Conservation (phyloP, 1,140 invertebrate species). For the Cyphomyrmex costatus region DNA sequence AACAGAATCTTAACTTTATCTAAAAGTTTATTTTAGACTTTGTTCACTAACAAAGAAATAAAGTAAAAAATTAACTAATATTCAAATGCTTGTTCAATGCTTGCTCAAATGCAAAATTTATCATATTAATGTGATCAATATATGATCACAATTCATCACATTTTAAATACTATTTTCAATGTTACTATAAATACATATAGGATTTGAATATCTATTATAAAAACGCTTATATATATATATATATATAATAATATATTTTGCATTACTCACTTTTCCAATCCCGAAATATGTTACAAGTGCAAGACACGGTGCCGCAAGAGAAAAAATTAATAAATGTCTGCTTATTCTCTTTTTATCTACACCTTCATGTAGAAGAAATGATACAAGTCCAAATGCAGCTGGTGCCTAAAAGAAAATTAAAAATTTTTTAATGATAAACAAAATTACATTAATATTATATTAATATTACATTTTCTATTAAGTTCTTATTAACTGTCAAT, state of each 20-base stretch:
- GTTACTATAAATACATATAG: background rate
- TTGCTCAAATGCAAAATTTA: background rate
- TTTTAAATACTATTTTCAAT: background rate
- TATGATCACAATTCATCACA: background rate
- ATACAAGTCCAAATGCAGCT: slow-evolving; percentile 98
- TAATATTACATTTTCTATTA: background rate
- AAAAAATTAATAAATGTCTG: slow-evolving; percentile 97
- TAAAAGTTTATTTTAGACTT: background rate
- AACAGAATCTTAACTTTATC: background rate
- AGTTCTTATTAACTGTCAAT: slow-evolving; percentile 10
- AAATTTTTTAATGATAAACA: slow-evolving; percentile 35
- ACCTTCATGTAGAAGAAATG: slow-evolving; percentile 98
- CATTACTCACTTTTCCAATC: slow-evolving; percentile 93
- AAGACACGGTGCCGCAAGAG: slow-evolving; percentile 95
- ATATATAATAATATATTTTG: too few species aligned
- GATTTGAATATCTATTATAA: background rate
- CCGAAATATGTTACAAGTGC: slow-evolving; percentile 97
- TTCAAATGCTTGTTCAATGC: background rate
- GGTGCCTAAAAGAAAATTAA: slow-evolving; percentile 90
- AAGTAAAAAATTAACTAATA: background rate
- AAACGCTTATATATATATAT: too few species aligned
- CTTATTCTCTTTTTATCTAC: slow-evolving; percentile 95
- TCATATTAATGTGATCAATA: background rate
- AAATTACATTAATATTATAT: background rate
- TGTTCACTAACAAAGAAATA: background rate